Conservation (phyloP, 2,113 vertebrate genomes). For the Chaetorhynchus papuensis region DNA sequence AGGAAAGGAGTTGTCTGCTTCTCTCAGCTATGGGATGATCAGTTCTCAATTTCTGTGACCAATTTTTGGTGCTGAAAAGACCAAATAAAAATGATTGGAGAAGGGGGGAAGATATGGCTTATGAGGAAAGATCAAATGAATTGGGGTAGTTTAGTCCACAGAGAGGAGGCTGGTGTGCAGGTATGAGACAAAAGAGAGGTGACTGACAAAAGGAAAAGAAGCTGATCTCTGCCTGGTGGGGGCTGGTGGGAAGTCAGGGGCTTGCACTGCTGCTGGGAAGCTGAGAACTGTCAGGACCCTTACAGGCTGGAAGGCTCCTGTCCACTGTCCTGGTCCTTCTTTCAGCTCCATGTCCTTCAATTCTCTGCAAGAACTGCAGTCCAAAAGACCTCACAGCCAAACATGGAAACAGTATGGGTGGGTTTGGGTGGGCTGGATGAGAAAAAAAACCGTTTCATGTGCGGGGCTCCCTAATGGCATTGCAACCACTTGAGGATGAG, state of each 20-base stretch:
- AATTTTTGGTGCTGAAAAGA: background rate
- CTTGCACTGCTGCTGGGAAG: background rate
- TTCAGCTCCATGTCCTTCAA: background rate
- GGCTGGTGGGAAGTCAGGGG: background rate
- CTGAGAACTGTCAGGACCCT: background rate
- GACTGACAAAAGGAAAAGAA: background rate
- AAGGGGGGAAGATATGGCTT: background rate
- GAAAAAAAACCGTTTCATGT: fast-evolving
- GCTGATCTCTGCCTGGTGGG: background rate
- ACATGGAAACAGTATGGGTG: background rate
- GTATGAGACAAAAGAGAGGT: background rate
- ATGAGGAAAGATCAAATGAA: background rate
- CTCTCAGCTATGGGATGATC: background rate
- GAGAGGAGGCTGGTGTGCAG: background rate
- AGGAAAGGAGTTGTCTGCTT: background rate
- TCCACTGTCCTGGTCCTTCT: too few relatives aligned
- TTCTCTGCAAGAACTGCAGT: background rate
- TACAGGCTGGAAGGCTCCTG: background rate
- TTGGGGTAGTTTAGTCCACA: background rate
- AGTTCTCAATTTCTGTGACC: background rate
- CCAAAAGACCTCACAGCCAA: background rate
- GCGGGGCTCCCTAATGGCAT: background rate
- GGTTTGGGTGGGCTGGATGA: fast-evolving
- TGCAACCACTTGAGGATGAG: background rate
- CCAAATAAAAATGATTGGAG: background rate